Percentiles rank a stretch among this genome's conserved stretches.
Evolutionary conservation across 1,140 invertebrate genomes (phyloP).

Genomic region (Drosophila gunungcola): DNA sequence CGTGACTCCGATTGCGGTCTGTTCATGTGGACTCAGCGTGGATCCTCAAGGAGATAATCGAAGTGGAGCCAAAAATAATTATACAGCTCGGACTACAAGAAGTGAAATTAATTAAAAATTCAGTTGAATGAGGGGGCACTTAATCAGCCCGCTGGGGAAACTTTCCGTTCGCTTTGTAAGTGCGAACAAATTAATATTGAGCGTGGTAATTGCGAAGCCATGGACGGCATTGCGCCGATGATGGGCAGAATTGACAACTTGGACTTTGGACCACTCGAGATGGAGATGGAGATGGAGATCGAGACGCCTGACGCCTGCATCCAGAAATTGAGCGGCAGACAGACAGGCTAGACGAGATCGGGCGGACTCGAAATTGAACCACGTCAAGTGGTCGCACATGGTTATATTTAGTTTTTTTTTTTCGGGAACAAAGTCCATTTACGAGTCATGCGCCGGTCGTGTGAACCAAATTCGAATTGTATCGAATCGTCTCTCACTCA

Average conservation of each 20-base stretch:
- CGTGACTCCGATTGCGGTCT: constrained; percentile 22
- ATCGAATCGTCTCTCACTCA: constrained; percentile 43
- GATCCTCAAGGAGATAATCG: constrained; percentile 57
- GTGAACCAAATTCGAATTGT: constrained; percentile 50
- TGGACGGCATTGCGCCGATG: constrained; percentile 35
- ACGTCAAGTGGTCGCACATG: constrained; percentile 7
- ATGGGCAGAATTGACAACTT: constrained; percentile 39
- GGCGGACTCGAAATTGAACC: constrained; percentile 30
- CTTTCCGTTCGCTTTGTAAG: constrained; percentile 51
- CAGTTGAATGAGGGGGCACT: constrained; percentile 23
- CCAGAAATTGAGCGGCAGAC: constrained; percentile 40
- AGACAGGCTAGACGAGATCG: constrained; percentile 57
- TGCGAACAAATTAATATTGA: constrained; percentile 47
- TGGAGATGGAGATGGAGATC: too few relatives aligned
- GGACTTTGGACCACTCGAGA: constrained; percentile 58
- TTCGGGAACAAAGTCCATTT: constrained; percentile 62
- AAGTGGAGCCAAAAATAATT: constrained; percentile 52
- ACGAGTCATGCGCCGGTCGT: constrained; percentile 74
- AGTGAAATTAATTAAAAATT: constrained; percentile 45
- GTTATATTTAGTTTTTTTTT: constrained; percentile 31
- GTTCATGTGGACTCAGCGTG: constrained; percentile 61
- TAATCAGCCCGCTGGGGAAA: constrained; percentile 47
- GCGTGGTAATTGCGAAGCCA: constrained; percentile 39
- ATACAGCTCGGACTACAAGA: constrained; percentile 10
- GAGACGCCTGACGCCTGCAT: constrained; percentile 25